A percentile compares a stretch with the other conserved stretches of the same genome.
These are phyloP conservation scores for Trochalopteron elliotii DNA, from an alignment of 2,113 vertebrate species.

Conservation along the genomic window DNA sequence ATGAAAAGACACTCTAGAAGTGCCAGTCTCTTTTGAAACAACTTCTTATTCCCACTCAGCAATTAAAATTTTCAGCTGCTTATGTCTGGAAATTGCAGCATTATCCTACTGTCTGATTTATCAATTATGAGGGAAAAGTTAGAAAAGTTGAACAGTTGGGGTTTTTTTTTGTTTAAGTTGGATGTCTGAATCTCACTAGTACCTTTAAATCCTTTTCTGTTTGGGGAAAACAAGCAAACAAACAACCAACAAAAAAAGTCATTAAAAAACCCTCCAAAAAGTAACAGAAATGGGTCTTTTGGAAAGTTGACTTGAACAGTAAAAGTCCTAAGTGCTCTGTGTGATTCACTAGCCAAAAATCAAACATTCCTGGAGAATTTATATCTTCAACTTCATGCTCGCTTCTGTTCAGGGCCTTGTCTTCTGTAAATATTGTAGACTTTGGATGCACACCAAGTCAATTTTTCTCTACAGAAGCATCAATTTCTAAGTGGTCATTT, in stretches of 20 bases:
- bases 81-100: neutral
- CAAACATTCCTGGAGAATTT: neutral
- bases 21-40: neutral
- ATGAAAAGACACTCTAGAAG: slow-evolving; percentile 15
- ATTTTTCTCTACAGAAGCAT: neutral
- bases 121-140: neutral
- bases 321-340: neutral
- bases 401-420: neutral
- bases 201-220: neutral
- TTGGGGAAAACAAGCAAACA: neutral
- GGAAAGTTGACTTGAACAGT: neutral
- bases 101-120: neutral
- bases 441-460: neutral
- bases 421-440: neutral
- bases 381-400: neutral
- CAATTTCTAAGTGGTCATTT: neutral
- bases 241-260: neutral
- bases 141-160: neutral
- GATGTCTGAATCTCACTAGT: neutral
- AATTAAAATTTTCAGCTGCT: neutral
- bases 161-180: neutral
- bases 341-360: neutral
- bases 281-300: neutral
- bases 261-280: neutral
- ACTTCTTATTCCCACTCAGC: neutral